phyloP scores from a whole-genome alignment of 2,113 vertebrate genomes.

The Daphoenositta chrysoptera region DNA sequence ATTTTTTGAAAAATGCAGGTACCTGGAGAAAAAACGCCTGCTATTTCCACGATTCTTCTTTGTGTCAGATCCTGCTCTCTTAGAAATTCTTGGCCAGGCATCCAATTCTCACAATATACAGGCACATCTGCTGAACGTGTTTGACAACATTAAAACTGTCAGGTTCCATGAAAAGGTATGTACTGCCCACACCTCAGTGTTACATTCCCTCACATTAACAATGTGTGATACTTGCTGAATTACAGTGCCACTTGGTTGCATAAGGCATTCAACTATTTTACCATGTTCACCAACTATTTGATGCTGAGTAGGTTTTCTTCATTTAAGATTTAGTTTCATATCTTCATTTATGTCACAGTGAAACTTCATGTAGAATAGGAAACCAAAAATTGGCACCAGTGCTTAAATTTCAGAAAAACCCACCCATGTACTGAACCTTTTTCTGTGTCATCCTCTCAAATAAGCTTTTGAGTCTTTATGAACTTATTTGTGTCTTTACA shows the following conservation, averaged over 20 bases:
- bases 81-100: slow-evolving; percentile 96
- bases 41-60: slow-evolving; percentile 97
- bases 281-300: not conserved
- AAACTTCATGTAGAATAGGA: not conserved
- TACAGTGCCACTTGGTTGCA: not conserved
- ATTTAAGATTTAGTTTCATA: not conserved
- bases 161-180: slow-evolving; percentile 89
- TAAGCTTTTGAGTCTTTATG: not conserved
- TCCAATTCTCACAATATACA: slow-evolving; percentile 95
- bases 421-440: not conserved
- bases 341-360: not conserved
- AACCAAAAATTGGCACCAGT: not conserved
- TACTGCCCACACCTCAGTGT: not conserved
- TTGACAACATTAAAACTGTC: slow-evolving; percentile 92
- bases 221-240: not conserved
- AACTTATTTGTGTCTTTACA: not conserved
- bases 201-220: not conserved
- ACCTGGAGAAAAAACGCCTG: slow-evolving; percentile 93
- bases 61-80: slow-evolving; percentile 91
- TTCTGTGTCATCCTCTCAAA: not conserved
- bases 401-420: not conserved
- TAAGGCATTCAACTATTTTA: not conserved
- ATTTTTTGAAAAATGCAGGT: slow-evolving; percentile 69
- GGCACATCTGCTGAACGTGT: slow-evolving; percentile 91
- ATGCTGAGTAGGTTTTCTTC: not conserved